Base-by-base conservation (phyloP, 2,888 invertebrate species). In the Ochlodes sylvanus region DNA sequence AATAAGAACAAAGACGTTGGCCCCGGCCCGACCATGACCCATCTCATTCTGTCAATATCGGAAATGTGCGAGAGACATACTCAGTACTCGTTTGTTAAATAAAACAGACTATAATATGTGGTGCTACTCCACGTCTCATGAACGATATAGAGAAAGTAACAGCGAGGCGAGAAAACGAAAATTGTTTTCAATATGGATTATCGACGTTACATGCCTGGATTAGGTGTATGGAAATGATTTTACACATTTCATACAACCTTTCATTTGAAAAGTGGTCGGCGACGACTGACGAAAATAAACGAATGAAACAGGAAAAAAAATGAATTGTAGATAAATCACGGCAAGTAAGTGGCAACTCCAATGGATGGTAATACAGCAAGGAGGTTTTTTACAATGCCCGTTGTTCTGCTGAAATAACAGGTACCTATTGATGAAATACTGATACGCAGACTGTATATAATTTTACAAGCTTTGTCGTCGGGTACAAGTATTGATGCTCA, bases 41-140 rank as follows among this genome's bases (percentile, higher is more conserved):
- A n/a, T n/a, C n/a, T n/a, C n/a, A n/a, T n/a, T n/a, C n/a, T n/a
- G n/a, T n/a, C n/a, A n/a, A n/a, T n/a, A n/a, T n/a, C n/a, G n/a
- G n/a, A n/a, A n/a, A n/a, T n/a, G n/a, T n/a, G n/a, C n/a, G n/a
- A n/a, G n/a, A n/a, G n/a, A n/a, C n/a, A n/a, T n/a, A n/a, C n/a
- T n/a, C n/a, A n/a, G n/a, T n/a, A n/a, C n/a, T n/a, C n/a, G n/a
- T n/a, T n/a, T n/a, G n/a, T n/a, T n/a, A n/a, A n/a, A n/a, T n/a
- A n/a, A n/a, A n/a, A n/a, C n/a, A n/a, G n/a, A n/a, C n/a, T n/a
- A n/a, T n/a, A n/a, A 70, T 72, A 32, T 74, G 75, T 71, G 67
- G 70, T n/a, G 73, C 74, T 41, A 73, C 55, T 54, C 75, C 74
- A 50, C 27, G 67, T 3, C 63, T 71, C 63, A 75, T 75, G 72